Base-by-base conservation (phyloP, 2,888 invertebrate genomes). In the Leucoptera coffeella region DNA sequence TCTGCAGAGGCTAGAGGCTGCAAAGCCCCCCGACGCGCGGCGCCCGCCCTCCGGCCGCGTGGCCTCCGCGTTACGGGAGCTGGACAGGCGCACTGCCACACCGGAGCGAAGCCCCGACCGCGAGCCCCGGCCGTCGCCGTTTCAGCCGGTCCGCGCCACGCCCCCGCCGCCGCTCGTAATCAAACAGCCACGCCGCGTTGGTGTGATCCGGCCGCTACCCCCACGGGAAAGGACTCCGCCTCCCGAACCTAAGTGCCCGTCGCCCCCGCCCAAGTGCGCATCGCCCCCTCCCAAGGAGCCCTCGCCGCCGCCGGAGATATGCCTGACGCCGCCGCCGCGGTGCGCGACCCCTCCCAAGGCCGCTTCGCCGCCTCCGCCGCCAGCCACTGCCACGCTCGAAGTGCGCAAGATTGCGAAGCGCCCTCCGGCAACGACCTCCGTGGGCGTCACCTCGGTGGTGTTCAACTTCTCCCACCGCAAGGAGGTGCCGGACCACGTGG, bases 401-500 rank as follows among this genome's bases (percentile, higher is more conserved):
- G n/a, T n/a, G n/a, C n/a, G n/a, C n/a, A 47, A 49, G 27, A 41
- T 41, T 15, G 50, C 57, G 7, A 40, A 50, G 27, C 47, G 55
- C 32, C 65, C 77, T 37, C 67, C 13, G 13, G 41, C 51, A 26
- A 46, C 57, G 32, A 67, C 77, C 37, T 67, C 76, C 45, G 82
- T 79, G n/a, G n/a, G n/a, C n/a, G n/a, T n/a, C n/a, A n/a, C n/a
- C 39, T 82, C 84, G 38, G 80, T 89, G 65, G 86, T 89, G 36
- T 91, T 91, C 69, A 88, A 91, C 72, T 92, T 91, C 62, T 85
- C 83, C 38, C 75, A 79, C 58, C 78, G 85, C 47, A 85, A 85
- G 59, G 85, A 85, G 45, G 87, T 90, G 44, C 91, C 91, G 26
- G 88, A 91, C 74, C 90, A 92, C 61, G 86, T n/a, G n/a, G n/a